Base-by-base conservation (phyloP, 53 echinoderm and acorn worm species). In the Stichopus horrens region DNA sequence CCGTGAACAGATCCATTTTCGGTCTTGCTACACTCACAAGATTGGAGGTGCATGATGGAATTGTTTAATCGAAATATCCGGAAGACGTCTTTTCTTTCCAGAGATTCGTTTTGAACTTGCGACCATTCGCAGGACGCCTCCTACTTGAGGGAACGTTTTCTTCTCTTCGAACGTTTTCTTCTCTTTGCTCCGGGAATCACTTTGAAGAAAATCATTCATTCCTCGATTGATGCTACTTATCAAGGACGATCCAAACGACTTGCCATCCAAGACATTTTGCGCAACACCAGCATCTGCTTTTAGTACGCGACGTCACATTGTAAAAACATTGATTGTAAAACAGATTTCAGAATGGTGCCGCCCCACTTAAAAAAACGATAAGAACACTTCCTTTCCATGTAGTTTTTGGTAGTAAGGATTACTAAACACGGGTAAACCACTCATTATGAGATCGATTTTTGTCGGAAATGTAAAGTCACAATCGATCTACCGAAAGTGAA, bases 381-480 rank as follows among this genome's bases (percentile, higher is more conserved):
- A 92, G 52, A 68, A 94, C 63, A 80, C 79, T 88, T n/a, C 94
- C 94, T 4, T 73, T 65, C 94, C 94, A 66, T 92, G 88, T 2
- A 92, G 92, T 54, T 91, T 58, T 51, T 94, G 94, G 53, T 58
- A 88, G 23, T 83, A 88, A 9, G 90, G 67, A 4, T 77, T 90
- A 0, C 77, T 74, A 53, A 88, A 93, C 5, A 93, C 88, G 21
- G 88, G 83, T 19, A 83, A 54, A 54, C 80, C 52, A 5, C 23
- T 54, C 16, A 54, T 37, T 52, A 18, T 73, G 51, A 73, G 23
- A 74, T 84, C 51, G 88, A 88, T 75, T 75, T 77, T 77, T 82
- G 87, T 53, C 93, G 76, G 91, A 94, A 92, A 84, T 94, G 94
- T 87, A 94, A 87, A 86, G 90, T 92, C 59, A 82, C 77, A 23